Conservation (phyloP, 1,140 invertebrate genomes). For the Subanguina moxae region DNA sequence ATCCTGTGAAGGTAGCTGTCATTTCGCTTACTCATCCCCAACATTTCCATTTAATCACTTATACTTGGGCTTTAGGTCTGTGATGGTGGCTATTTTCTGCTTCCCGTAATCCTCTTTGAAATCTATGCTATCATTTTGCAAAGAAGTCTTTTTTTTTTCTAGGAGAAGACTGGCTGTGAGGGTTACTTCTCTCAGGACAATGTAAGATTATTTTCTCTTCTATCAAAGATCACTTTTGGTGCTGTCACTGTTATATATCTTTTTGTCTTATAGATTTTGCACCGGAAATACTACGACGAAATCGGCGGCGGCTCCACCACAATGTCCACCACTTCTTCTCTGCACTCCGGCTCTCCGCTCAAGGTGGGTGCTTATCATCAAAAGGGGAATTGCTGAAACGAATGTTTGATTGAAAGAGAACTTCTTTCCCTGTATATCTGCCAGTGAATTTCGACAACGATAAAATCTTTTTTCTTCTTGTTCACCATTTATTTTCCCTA, state of each 20-base stretch:
- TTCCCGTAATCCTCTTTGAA: slow-evolving; percentile 7
- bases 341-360: slow-evolving; percentile 25
- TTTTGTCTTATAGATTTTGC: slow-evolving; percentile 14
- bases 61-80: slow-evolving; percentile 13
- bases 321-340: slow-evolving; percentile 22
- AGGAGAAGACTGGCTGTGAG: slow-evolving; percentile 3
- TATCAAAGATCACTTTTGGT: slow-evolving; percentile 6
- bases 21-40: neutral
- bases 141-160: too few species aligned
- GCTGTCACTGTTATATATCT: slow-evolving; percentile 2
- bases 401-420: slow-evolving; percentile 2
- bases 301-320: slow-evolving; percentile 31
- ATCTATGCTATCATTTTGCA: too few species aligned
- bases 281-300: slow-evolving; percentile 35
- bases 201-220: slow-evolving; percentile 14
- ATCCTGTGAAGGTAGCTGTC: neutral
- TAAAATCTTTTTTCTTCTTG: too few species aligned
- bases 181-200: slow-evolving; percentile 11
- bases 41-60: neutral
- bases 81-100: slow-evolving; percentile 31
- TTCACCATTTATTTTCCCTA: too few species aligned
- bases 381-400: too few species aligned
- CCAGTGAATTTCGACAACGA: too few species aligned
- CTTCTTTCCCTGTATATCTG: neutral
- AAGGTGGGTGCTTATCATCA: slow-evolving; percentile 10